Base-by-base conservation (phyloP, 2,113 vertebrate species). In the Pogona vitticeps region DNA sequence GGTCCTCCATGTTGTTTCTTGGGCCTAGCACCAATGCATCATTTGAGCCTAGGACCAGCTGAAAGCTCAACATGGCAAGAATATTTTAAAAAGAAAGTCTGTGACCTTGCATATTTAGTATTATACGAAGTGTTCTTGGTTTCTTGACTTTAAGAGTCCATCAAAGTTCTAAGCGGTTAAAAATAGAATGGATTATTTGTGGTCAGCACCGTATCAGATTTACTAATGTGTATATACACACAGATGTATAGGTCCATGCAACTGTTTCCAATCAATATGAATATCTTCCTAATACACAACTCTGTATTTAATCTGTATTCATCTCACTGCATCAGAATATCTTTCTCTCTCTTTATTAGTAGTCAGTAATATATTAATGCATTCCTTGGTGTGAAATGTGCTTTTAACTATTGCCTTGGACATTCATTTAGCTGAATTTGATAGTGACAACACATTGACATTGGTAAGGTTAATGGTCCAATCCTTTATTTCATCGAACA, bases 381-480 rank as follows among this genome's bases (percentile, higher is more conserved):
- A 38, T 80, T 70, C 85, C 86, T 86, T 38, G 0, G 86, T 82
- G 92, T 86, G 88, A 92, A 95, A 91, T 42, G 85, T 75, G 91
- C 91, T 94, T 82, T 91, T 92, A 90, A 91, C 91, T 80, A 88
- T 93, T 95, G 92, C 92, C 91, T 86, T 88, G 95, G 94, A 92
- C 93, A 92, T 94, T 96, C 94, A 93, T 95, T 97, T 94, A 95
- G 95, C 68, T 83, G 94, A 84, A 90, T 95, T 96, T 94, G 95
- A 96, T 94, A 80, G 95, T 93, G 95, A 93, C 95, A 95, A 95
- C 89, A 93, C 96, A 94, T 92, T 97, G 96, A 97, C 96, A 96
- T 95, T 96, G 96, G 91, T 94, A 89, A 96, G 95, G 96, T 96
- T 96, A 96, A 97, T 95, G 95, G 96, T 83, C 94, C 94, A 94